Evolutionary conservation across 2,113 vertebrate species (phyloP).

Genomic region (Centropus unirufus): DNA sequence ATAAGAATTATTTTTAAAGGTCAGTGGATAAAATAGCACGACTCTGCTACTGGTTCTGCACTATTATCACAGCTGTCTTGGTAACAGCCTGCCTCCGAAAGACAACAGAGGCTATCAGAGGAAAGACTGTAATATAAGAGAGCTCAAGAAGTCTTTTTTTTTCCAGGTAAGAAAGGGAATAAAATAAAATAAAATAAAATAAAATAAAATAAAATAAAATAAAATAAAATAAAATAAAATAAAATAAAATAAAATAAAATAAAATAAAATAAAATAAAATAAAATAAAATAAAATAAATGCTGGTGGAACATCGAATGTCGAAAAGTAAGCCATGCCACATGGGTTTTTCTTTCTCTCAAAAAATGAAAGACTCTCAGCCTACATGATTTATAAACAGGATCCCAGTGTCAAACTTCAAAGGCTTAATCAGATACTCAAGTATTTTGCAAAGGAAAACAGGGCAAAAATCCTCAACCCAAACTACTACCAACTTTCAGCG

Average conservation of each 20-base stretch:
- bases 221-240: too few species aligned
- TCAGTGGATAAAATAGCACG: neutral
- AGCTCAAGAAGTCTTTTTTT: neutral
- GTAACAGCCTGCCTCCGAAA: neutral
- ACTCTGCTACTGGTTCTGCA: neutral
- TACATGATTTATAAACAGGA: neutral
- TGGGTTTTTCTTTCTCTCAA: neutral
- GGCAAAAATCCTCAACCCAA: neutral
- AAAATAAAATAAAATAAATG: neutral
- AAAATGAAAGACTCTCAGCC: neutral
- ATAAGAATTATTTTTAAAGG: slow-evolving; percentile 27
- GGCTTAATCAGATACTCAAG: neutral
- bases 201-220: too few species aligned
- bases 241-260: neutral
- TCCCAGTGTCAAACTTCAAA: neutral
- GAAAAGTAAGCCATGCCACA: neutral
- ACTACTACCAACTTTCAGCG: neutral
- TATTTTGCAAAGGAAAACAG: neutral
- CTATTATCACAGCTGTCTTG: neutral
- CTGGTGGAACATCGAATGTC: neutral
- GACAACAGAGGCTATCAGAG: neutral
- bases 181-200: neutral
- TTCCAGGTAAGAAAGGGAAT: neutral
- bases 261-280: neutral
- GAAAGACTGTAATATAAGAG: neutral